phyloP scores from a whole-genome alignment of 2,797 vertebrate species.

The Micromesistius poutassou region DNA sequence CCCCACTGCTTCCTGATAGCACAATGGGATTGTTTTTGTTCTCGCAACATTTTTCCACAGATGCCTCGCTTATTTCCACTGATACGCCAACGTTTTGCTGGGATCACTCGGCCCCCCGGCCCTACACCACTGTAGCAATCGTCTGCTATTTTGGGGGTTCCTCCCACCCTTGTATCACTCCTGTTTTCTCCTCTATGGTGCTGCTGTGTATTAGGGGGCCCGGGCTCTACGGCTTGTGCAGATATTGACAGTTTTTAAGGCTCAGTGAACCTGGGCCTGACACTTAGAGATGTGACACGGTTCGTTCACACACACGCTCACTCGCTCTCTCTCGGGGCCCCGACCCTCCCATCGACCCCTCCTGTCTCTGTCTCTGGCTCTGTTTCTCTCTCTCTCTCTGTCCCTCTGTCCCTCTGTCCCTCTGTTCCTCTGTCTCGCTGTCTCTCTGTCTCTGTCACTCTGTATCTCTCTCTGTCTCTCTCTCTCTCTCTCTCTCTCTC shows the following conservation, averaged over 20 bases:
- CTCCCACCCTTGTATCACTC: background rate
- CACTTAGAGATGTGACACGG: background rate
- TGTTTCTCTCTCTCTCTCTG: too few species aligned
- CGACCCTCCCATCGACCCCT: too few species aligned
- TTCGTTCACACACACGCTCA: background rate
- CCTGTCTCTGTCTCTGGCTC: too few species aligned
- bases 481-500: too few species aligned
- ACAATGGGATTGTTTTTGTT: slow-evolving; percentile 52
- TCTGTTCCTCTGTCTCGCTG: too few species aligned
- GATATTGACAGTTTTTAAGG: slow-evolving; percentile 26
- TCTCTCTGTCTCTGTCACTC: background rate
- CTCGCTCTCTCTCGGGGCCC: too few species aligned
- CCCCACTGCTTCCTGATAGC: slow-evolving; percentile 49
- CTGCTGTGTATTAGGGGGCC: background rate
- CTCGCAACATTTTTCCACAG: slow-evolving; percentile 38
- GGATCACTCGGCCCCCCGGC: slow-evolving; percentile 9
- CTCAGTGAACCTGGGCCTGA: background rate
- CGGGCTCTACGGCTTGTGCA: slow-evolving; percentile 3
- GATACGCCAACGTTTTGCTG: slow-evolving; percentile 18
- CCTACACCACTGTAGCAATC: background rate
- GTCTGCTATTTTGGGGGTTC: background rate
- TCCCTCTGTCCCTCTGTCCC: too few species aligned
- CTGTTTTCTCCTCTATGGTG: background rate
- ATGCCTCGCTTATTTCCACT: slow-evolving; percentile 28
- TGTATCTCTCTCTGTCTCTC: too few species aligned